Conservation (phyloP, 2,113 vertebrate genomes). For the Myotis yumanensis region DNA sequence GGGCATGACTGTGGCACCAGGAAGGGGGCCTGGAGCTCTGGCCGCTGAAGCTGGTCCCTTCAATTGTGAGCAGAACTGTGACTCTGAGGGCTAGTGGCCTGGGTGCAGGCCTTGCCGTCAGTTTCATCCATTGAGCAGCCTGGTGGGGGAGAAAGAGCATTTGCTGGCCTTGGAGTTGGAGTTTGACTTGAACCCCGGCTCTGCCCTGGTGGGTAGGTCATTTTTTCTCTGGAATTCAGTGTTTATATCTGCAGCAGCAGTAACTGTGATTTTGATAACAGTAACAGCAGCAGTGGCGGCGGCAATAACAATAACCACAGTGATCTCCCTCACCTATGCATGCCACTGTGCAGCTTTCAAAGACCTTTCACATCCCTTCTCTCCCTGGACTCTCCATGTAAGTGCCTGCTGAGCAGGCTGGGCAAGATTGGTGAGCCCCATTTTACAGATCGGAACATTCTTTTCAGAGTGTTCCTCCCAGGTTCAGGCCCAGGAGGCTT, state of each 20-base stretch:
- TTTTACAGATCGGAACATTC: background rate
- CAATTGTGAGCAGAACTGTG: background rate
- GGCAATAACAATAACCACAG: background rate
- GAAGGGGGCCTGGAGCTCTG: background rate
- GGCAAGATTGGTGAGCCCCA: background rate
- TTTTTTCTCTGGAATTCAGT: background rate
- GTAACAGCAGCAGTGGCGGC: background rate
- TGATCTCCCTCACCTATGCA: fast-evolving
- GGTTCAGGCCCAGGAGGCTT: background rate
- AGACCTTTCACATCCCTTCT: background rate
- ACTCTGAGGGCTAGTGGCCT: background rate
- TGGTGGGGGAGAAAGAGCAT: background rate
- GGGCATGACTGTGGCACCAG: fast-evolving
- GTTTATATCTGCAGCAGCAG: background rate
- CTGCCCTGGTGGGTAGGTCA: background rate
- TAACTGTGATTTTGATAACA: background rate
- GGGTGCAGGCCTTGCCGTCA: background rate
- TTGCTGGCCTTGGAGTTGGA: background rate
- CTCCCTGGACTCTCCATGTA: background rate
- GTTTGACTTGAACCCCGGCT: background rate
- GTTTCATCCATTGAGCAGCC: background rate
- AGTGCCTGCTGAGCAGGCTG: background rate
- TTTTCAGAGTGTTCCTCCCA: background rate
- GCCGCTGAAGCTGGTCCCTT: background rate
- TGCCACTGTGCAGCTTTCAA: fast-evolving